Evolutionary conservation across 92 coral and sea anemone species (phyloP), one percentile per base, ranked within the genome.

Genomic region (Epizoanthus illoricatus): DNA sequence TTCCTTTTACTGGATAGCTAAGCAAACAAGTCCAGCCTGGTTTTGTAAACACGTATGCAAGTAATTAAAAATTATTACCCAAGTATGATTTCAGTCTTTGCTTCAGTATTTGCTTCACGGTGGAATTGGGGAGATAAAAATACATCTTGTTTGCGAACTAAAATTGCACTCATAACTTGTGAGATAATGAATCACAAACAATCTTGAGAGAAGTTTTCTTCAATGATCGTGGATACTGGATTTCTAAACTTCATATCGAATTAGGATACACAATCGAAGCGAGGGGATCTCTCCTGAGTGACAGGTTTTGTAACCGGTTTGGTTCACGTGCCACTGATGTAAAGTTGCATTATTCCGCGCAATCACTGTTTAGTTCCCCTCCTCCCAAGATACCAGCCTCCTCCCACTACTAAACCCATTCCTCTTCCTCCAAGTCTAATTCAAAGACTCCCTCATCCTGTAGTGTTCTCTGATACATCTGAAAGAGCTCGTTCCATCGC

Each of bases 401-500:
- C 72, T 68, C 72, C 72, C 72, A 68, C 72, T 24, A 7, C 74
- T 69, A 69, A 69, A 69, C 74, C 74, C 74, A 69, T 33, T 69
- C 74, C 13, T 69, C 74, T 68, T 68, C 72, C 52, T 68, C 72
- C 72, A 68, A 4, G 18, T 42, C 74, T 19, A 69, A 40, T 39
- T 69, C 74, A 3, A 41, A 40, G 74, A 69, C 19, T 40, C 56
- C 74, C 56, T 69, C 74, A 39, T 69, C 74, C 55, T 69, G 55
- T 20, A 69, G 55, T 33, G 74, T 69, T 42, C 74, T 69, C 74
- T 69, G 74, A 36, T 69, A 69, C 74, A 69, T 69, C 74, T 69
- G 74, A 41, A 69, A 69, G 56, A 69, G 74, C 57, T 69, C 74
- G 39, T 69, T 69, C 74, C 74, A 69, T 69, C 74, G 55, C 74